A percentile compares a stretch with the other conserved stretches of the same genome.
Conservation (phyloP, 2,113 vertebrate genomes). For the Heterochromis multidens region DNA sequence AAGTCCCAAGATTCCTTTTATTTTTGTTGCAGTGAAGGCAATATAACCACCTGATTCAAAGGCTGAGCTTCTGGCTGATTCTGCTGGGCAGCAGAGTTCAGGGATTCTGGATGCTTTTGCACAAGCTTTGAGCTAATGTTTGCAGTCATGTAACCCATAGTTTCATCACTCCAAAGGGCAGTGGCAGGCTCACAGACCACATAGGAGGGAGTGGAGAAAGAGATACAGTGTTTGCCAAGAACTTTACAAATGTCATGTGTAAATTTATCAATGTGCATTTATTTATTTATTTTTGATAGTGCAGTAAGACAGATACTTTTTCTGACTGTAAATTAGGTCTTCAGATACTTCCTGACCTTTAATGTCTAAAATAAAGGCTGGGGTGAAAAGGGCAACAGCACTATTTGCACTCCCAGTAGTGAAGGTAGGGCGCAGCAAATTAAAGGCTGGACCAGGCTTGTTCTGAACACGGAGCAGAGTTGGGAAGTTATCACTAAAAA, state of each 20-base stretch:
- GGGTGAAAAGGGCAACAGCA: slow-evolving; percentile 24
- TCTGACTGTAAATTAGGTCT: slow-evolving; percentile 41
- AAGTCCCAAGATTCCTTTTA: neutral
- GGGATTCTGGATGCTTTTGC: neutral
- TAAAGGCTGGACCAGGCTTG: neutral
- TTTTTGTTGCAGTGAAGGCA: neutral
- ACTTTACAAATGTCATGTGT: neutral
- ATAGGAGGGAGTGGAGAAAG: neutral
- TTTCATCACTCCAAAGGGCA: slow-evolving; percentile 6
- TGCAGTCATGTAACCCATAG: neutral
- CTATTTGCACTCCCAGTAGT: slow-evolving; percentile 23
- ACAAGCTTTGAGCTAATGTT: neutral
- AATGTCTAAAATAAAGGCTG: slow-evolving; percentile 5
- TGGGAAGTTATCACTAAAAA: neutral
- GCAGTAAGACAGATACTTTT: neutral
- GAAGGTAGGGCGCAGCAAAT: neutral
- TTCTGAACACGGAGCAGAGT: neutral
- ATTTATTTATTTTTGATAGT: neutral
- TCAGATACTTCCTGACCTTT: slow-evolving; percentile 29
- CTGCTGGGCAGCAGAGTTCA: neutral
- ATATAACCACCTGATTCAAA: slow-evolving; percentile 19
- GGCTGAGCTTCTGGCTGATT: neutral
- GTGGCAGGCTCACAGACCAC: neutral
- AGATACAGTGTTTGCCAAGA: neutral
- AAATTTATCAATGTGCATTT: slow-evolving; percentile 1